Evolutionary conservation across 1,140 invertebrate genomes (phyloP), one percentile per base, ranked within the genome.

Genomic region (Platyscapa corneri): DNA sequence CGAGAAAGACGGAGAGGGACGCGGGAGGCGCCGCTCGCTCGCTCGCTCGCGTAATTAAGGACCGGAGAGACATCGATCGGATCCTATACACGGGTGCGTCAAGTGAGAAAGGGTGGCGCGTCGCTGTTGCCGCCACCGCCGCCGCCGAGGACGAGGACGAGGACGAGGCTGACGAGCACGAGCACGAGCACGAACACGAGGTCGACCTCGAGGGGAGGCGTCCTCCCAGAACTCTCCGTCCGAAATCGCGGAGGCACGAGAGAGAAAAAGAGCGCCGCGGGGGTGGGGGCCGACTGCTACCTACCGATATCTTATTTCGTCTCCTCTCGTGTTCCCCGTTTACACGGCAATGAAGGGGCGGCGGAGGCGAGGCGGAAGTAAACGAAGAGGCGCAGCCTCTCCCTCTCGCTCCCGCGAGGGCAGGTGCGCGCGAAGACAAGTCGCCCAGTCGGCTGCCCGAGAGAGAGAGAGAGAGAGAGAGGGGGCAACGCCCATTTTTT

Each of bases 401-500:
- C 27, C 27, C 12, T 49, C 76, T n/a, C 42, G 60, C 30, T 8
- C 23, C 42, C 53, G 37, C 49, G 20, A 34, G 8, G 77, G 49
- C 39, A 65, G 27, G 67, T 76, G 75, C 86, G 67, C 67, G 39
- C 30, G 12, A 75, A 83, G 72, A 83, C 70, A 74, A 80, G 77
- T 79, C 76, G 53, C 42, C 20, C 32, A 49, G 49, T 27, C 32
- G 67, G 49, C 42, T 53, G 46, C 81, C 46, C 12, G 64, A 42
- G 78, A 39, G 42, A 27, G 37, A 37, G 23, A 56, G 72, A 53
- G 80, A 67, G 49, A 90, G 90, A 91, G 89, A 90, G 91, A 89
- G 92, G 91, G 89, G 92, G 92, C 92, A 93, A 93, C 92, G 92
- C 92, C 92, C 92, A 93, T 93, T 93, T 93, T 93, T 93, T 93